phyloP scores from a whole-genome alignment of 2,888 invertebrate species.

The Epinotia demarniana region DNA sequence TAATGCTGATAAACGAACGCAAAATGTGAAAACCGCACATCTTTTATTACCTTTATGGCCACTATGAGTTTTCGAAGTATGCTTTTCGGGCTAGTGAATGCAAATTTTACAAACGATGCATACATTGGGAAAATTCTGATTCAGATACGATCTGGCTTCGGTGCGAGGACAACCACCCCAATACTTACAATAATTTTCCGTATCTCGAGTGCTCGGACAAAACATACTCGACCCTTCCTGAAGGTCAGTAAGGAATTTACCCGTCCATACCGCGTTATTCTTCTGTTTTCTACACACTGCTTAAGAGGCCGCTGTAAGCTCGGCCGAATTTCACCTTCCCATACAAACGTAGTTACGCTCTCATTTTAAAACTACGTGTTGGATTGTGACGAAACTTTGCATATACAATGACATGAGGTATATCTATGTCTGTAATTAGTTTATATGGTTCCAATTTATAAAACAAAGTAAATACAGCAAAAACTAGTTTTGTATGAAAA shows the following conservation, averaged over 20 bases:
- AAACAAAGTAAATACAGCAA: too few relatives aligned
- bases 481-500: too few relatives aligned
- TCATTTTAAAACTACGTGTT: too few relatives aligned
- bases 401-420: too few relatives aligned
- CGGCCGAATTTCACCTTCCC: too few relatives aligned
- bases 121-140: not conserved
- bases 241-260: conserved; percentile 13
- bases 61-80: not conserved
- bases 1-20: not conserved
- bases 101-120: too few relatives aligned
- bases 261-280: conserved; percentile 12
- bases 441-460: too few relatives aligned
- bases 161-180: not conserved
- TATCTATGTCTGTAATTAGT: too few relatives aligned
- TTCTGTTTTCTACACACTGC: conserved; percentile 11
- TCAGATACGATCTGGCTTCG: not conserved
- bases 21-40: not conserved
- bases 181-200: not conserved
- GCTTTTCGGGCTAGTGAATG: not conserved
- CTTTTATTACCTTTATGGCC: not conserved
- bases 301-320: too few relatives aligned
- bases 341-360: too few relatives aligned
- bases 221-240: conserved; percentile 7
- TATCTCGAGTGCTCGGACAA: not conserved
- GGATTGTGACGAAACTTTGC: too few relatives aligned